Evolutionary conservation across 2,113 vertebrate genomes (phyloP), one percentile per base, ranked within the genome.

Genomic region (Spilogale gracilis): DNA sequence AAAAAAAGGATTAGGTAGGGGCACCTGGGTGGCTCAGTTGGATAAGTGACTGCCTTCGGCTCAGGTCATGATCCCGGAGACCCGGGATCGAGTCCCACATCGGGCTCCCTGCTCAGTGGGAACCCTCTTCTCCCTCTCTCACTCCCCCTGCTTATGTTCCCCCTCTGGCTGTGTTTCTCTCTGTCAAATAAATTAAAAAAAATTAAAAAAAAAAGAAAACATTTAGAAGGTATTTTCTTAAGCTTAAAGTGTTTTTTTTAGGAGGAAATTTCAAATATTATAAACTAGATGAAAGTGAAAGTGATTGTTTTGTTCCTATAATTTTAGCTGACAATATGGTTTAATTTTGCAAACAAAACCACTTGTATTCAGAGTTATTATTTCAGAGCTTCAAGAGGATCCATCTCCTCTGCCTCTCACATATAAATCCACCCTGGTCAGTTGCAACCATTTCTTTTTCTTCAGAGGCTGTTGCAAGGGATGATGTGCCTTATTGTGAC

Each of bases 151-250:
- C 38, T 38, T 38, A 38, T 38, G 38, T 38, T 38, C 38, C 38
- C 38, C 38, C 38, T 38, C 38, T 38, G 38, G 38, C 38, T 38
- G 38, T 38, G 38, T 38, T 38, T 38, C 38, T 38, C 38, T 38
- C 38, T 38, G 38, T 38, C 38, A 38, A 38, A 38, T 38, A 38
- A 38, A 38, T 38, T 38, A 38, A 38, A 38, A 38, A 38, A 38
- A 38, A 38, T 38, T 38, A 38, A 38, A 38, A 21, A 38, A 38
- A 23, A 74, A 74, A 45, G 20, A n/a, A 48, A n/a, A 56, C 45
- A 91, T 80, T 96, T 96, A 58, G 45, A 80, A 78, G 10, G 13
- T 94, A 32, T 52, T 78, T 84, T 96, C 43, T 73, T 74, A 74
- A 85, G 52, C 67, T 21, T 32, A n/a, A 92, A 86, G 50, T 91